Base-by-base conservation (phyloP, 2,797 vertebrate species). In the Lepilemur ruficaudatus region DNA sequence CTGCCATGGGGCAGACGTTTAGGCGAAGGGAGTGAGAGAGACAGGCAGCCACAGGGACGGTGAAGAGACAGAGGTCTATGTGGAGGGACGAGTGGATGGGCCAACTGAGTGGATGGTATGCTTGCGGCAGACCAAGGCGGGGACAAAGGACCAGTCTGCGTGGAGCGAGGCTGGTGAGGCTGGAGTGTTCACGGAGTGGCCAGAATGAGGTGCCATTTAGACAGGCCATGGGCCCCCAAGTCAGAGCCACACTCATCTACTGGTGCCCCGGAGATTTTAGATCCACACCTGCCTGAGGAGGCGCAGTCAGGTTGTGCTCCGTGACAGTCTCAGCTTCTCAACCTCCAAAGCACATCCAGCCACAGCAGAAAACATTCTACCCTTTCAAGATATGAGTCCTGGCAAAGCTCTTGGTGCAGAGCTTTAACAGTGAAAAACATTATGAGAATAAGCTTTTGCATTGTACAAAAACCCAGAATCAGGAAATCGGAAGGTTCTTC, bases 181-280 rank as follows among this genome's bases (percentile, higher is more conserved):
- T 30, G 2, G 38, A 0, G 2, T 15, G 2, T 25, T 5, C 0
- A 0, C 0, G 6, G 52, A 14, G 69, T 57, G 28, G 48, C 80
- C 11, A 8, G 4, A 9, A 32, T 2, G 11, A 20, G 13, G 35
- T 4, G 20, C 13, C 1, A 0, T 1, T 0, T 8, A 23, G n/a
- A 48, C 0, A 0, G 2, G 48, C 35, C 52, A 4, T 28, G 20
- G 2, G 25, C 57, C 52, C 80, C 15, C 5, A 35, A 50, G 87
- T n/a, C 70, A 9, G n/a, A 46, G 86, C 48, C 23, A 13, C 6
- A 5, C 17, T 46, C 50, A 46, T 35, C 20, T 38, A 23, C 2
- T 13, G 35, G 6, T 20, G 7, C 23, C 17, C 55, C 43, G 22
- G 12, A 0, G 4, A 35, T 2, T 63, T 43, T 41, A 43, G 80